Percentiles rank a stretch among this genome's conserved stretches.
These are phyloP conservation scores for Drosophila aldrichi DNA, from an alignment of 2,888 invertebrate genomes.

Conservation along the genomic window DNA sequence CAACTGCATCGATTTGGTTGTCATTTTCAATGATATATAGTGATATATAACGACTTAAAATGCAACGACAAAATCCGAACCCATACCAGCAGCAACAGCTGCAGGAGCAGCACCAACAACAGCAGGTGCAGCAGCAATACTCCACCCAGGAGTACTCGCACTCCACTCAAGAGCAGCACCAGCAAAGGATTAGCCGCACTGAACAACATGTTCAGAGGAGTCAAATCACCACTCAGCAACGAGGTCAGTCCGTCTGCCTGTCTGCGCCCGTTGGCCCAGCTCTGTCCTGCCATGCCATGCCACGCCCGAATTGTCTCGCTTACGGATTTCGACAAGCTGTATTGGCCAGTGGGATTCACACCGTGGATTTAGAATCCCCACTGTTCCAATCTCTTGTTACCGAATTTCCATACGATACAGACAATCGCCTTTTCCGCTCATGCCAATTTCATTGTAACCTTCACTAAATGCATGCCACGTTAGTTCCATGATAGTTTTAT, in stretches of 20 bases:
- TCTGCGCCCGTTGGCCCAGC: constrained; percentile 7
- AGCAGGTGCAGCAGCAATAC: constrained; percentile 86
- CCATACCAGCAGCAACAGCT: constrained; percentile 86
- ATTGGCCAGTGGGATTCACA: constrained; percentile 71
- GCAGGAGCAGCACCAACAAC: constrained; percentile 86
- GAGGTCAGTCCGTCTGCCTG: constrained; percentile 87
- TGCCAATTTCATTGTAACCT: constrained; percentile 14
- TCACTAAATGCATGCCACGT: constrained; percentile 23
- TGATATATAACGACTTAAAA: constrained; percentile 86
- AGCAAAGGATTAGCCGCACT: constrained; percentile 88
- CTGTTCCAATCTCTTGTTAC: constrained; percentile 56
- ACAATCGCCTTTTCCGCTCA: constrained; percentile 6
- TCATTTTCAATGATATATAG: constrained; percentile 84
- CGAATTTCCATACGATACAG: constrained; percentile 33
- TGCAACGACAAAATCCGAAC: constrained; percentile 90
- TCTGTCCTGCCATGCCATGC: not conserved
- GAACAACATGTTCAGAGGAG: constrained; percentile 91
- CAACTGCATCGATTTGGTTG: constrained; percentile 77
- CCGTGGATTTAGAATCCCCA: constrained; percentile 76
- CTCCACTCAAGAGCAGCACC: constrained; percentile 86
- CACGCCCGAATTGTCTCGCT: constrained; percentile 9
- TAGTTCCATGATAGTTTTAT: not conserved
- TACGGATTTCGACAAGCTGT: constrained; percentile 35
- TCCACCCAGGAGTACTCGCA: constrained; percentile 86
- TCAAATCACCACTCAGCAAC: constrained; percentile 91